Evolutionary conservation across 2,888 invertebrate genomes (phyloP), one percentile per base, ranked within the genome.

Genomic region (Villa cingulata): DNA sequence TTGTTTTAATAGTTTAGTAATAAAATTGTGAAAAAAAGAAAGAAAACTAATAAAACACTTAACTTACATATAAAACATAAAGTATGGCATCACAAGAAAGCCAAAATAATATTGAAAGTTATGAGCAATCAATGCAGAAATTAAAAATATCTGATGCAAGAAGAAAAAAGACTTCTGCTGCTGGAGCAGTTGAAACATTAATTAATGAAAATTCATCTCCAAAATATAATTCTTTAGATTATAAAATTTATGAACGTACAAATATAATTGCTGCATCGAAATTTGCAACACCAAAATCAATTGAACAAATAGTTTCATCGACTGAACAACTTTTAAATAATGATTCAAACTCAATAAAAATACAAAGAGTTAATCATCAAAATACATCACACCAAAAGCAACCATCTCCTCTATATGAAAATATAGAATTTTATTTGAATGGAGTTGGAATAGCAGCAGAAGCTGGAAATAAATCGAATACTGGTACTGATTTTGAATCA

Each of bases 211-310:
- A 4, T 9, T 36, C 36, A 36, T 61, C 61, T 45, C 64, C 61
- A 46, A 38, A 34, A 7, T 20, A 17, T 14, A 19, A 41, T 3
- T 37, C 43, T 2, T 17, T 39, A 9, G 74, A 76, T 48, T 75
- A 75, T 55, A 75, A 76, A 55, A 64, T 77, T 44, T 80, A 80
- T 57, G 86, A 85, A 60, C 74, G 85, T 48, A 81, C 78, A 49
- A 83, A 81, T 59, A 80, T 85, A 48, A 83, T 84, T 57, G 80
- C 82, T 18, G 79, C 84, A 43, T 82, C 83, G 12, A 83, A 86
- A 63, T 86, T 81, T 62, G 82, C 83, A 39, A 82, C 83, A 36
- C 83, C 84, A 44, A 85, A 83, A 62, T 74, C 80, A 54, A 77
- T 83, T 20, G 64, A 64, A 51, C 63, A 63, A 45, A 42, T 60